These are phyloP conservation scores for Hymenopus coronatus DNA, from an alignment of 2,888 invertebrate species.

Conservation along the genomic window DNA sequence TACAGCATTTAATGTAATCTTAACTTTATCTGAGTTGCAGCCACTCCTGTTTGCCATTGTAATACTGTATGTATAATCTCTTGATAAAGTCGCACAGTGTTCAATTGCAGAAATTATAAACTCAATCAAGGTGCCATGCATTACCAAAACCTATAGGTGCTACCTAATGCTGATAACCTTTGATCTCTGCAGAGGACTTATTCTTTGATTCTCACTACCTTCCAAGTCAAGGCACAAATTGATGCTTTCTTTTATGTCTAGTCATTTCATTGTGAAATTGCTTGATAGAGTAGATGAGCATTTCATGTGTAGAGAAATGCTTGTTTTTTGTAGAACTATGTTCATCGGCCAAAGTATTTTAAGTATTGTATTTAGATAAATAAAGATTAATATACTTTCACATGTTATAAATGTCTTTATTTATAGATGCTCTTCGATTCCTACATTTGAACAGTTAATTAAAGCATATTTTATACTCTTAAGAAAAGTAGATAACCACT, in stretches of 20 bases:
- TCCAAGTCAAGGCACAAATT: neutral
- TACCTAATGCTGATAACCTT: neutral
- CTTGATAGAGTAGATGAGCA: neutral
- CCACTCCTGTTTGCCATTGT: neutral
- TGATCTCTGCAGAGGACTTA: neutral
- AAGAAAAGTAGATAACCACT: too few relatives aligned
- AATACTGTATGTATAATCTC: neutral
- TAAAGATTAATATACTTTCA: neutral
- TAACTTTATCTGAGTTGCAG: neutral
- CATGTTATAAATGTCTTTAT: neutral
- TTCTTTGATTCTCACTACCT: neutral
- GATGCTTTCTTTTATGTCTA: neutral
- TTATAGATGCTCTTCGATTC: neutral
- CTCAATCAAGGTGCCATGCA: neutral
- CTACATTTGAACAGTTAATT: too few relatives aligned
- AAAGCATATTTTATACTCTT: too few relatives aligned
- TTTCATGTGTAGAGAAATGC: neutral
- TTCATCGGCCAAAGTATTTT: slow-evolving; percentile 11
- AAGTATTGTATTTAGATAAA: slow-evolving; percentile 11
- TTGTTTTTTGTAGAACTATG: neutral
- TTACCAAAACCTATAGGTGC: neutral
- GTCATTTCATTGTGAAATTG: neutral
- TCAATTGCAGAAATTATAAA: neutral
- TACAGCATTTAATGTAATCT: neutral
- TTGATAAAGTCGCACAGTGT: neutral